Evolutionary conservation across 1,140 invertebrate genomes (phyloP).

Genomic region (Tetraneura akinire): DNA sequence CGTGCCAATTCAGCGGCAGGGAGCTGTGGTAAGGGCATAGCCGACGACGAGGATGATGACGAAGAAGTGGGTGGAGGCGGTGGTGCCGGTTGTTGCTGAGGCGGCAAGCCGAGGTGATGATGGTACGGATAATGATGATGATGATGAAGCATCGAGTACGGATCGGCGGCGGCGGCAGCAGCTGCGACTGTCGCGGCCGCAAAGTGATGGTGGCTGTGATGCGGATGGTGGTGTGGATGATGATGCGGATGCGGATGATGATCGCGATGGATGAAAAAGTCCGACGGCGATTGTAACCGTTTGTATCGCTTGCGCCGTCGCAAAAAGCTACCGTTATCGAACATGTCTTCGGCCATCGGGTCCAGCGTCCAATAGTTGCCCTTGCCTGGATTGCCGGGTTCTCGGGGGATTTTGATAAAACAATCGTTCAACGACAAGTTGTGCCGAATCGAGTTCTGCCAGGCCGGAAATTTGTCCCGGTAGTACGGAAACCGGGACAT

Average conservation of each 20-base stretch:
- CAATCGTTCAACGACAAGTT: constrained; percentile 98
- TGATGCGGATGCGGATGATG: constrained; percentile 61
- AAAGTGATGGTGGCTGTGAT: constrained; percentile 57
- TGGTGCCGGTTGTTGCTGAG: constrained; percentile 59
- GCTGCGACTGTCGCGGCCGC: constrained; percentile 55
- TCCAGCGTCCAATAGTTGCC: constrained; percentile 99
- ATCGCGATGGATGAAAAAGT: constrained; percentile 58
- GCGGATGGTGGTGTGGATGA: constrained; percentile 60
- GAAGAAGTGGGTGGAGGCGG: constrained; percentile 53
- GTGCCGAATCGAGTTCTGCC: constrained; percentile 97
- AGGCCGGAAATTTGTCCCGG: constrained; percentile 90
- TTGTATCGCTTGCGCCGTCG: constrained; percentile 94
- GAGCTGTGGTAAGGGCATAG: constrained; percentile 59
- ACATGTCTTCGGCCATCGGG: constrained; percentile 97
- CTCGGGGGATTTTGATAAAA: constrained; percentile 97
- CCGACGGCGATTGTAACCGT: constrained; percentile 66
- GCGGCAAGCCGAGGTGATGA: constrained; percentile 57
- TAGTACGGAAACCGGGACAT: constrained; percentile 98
- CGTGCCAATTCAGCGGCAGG: constrained; percentile 61
- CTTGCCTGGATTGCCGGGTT: constrained; percentile 97
- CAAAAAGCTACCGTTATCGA: constrained; percentile 97
- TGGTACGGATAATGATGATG: constrained; percentile 55
- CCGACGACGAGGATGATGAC: constrained; percentile 58
- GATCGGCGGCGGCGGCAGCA: constrained; percentile 52
- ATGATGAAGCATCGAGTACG: constrained; percentile 49